Evolutionary conservation across 2,797 vertebrate genomes (phyloP), one percentile per base, ranked within the genome.

Genomic region (Naso thynnoides): DNA sequence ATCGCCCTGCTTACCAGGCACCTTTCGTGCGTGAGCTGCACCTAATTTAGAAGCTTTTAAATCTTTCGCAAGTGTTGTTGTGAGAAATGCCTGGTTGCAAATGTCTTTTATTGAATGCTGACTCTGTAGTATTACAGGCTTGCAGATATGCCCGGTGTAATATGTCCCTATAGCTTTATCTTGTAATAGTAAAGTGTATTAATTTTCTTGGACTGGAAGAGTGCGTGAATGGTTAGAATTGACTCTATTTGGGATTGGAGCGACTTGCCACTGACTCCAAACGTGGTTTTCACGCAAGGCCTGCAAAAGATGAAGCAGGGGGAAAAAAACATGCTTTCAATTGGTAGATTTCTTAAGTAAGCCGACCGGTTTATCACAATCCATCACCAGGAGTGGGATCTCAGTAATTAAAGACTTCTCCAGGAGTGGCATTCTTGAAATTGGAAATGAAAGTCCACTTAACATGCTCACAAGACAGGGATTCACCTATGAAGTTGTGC

Each of bases 21-120:
- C 91, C 93, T 95, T 95, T 95, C 80, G 84, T 79, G 90, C 70
- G 85, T 86, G 86, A 94, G 94, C 94, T 90, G 90, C 92, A 93
- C 94, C 94, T 95, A 94, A 95, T 95, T 95, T 95, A 95, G 94
- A 92, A 92, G 93, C 94, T 93, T 95, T 95, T 95, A 95, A 95
- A 95, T 95, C 95, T 95, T 92, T 92, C 65, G 76, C 92, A 88
- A 92, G 88, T 93, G 92, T 93, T 94, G 94, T 95, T 90, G 90
- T 89, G 92, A 95, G 94, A 95, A 95, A 92, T 91, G 94, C 94
- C 93, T 89, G 93, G 92, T 95, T 95, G 95, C 94, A 95, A 95
- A 95, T 94, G 94, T 95, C 93, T 95, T 95, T 95, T 94, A 95
- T 95, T 95, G 94, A 95, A 95, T 94, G 94, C 95, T 95, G 94